Evolutionary conservation across 2,797 vertebrate species (phyloP).

Genomic region (Epinephelus malabaricus): DNA sequence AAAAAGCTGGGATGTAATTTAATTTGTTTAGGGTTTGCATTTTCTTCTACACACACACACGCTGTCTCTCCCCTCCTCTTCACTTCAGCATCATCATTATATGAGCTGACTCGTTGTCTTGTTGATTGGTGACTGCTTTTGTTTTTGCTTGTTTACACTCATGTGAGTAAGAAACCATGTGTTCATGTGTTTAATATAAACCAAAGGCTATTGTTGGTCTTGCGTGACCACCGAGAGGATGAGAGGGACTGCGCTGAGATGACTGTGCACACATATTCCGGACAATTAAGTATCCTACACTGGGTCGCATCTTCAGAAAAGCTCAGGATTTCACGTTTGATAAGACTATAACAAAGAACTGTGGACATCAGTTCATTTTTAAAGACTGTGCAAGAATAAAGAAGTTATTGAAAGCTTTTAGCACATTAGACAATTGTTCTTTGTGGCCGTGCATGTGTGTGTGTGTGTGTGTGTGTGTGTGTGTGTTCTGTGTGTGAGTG

Average conservation of each 20-base stretch:
- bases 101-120: conserved; percentile 24
- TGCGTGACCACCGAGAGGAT: conserved; percentile 9
- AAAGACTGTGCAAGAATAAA: conserved; percentile 20
- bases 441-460: conserved; percentile 3
- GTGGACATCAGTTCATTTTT: conserved; percentile 15
- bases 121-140: conserved; percentile 26
- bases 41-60: not conserved
- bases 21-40: conserved; percentile 39
- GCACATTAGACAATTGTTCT: conserved; percentile 35
- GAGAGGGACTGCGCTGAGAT: conserved; percentile 16
- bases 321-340: not conserved
- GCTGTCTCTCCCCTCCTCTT: not conserved
- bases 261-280: not conserved
- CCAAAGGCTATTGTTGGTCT: conserved; percentile 28
- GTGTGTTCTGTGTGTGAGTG: conserved; percentile 10
- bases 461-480: not conserved
- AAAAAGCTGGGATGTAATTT: conserved; percentile 40
- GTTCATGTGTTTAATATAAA: conserved; percentile 31
- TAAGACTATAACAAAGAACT: conserved; percentile 1
- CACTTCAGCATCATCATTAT: conserved; percentile 6
- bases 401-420: conserved; percentile 34
- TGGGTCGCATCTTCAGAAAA: conserved; percentile 9
- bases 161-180: conserved; percentile 32
- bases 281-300: not conserved
- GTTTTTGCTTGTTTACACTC: conserved; percentile 52